These are phyloP conservation scores for Anguilla rostrata DNA, from an alignment of 2,113 vertebrate genomes.

Conservation along the genomic window DNA sequence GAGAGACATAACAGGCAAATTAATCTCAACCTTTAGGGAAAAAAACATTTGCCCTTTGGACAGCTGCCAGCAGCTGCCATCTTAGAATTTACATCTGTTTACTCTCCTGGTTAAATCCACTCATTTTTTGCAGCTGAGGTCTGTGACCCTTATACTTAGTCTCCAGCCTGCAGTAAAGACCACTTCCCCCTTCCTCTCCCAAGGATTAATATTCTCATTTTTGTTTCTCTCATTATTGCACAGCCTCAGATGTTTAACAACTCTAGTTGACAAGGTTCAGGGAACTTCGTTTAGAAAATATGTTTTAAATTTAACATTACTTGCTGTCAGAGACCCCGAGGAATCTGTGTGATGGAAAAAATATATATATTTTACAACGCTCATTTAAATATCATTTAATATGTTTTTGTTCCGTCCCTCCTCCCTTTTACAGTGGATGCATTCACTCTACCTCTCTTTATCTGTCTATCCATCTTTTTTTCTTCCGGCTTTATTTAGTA, in stretches of 20 bases:
- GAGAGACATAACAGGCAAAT: conserved; percentile 25
- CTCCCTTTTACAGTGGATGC: neutral
- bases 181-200: conserved; percentile 43
- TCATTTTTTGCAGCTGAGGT: conserved; percentile 48
- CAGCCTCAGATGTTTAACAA: conserved; percentile 52
- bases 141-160: conserved; percentile 60
- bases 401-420: neutral
- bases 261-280: conserved; percentile 59
- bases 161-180: conserved; percentile 56
- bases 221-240: conserved; percentile 52
- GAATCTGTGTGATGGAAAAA: conserved; percentile 38
- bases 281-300: conserved; percentile 61
- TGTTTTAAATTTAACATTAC: conserved; percentile 60
- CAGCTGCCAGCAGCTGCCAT: conserved; percentile 63
- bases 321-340: conserved; percentile 23
- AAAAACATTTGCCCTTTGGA: conserved; percentile 55
- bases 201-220: conserved; percentile 58
- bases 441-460: conserved; percentile 11
- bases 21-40: conserved; percentile 46
- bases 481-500: neutral
- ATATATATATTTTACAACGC: conserved; percentile 22
- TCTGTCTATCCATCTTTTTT: conserved; percentile 39
- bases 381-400: conserved; percentile 30
- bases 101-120: conserved; percentile 64
- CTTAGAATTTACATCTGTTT: conserved; percentile 74